Conservation (phyloP, 2,113 vertebrate species). For the Centrocercus urophasianus region DNA sequence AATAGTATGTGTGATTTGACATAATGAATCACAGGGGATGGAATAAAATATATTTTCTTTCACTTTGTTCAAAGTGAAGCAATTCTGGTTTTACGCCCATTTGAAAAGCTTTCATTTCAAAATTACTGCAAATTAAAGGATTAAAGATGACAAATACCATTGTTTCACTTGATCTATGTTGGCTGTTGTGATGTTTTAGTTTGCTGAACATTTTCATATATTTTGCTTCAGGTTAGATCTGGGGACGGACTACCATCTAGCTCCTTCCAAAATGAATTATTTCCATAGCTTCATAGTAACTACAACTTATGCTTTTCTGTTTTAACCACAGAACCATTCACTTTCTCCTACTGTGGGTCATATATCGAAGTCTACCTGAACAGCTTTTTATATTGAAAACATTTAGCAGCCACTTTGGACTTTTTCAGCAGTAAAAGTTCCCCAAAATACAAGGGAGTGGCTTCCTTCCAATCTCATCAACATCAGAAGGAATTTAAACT, state of each 20-base stretch:
- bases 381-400: background rate
- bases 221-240: background rate
- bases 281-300: background rate
- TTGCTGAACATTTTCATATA: background rate
- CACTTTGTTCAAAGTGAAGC: background rate
- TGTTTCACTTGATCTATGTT: background rate
- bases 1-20: background rate
- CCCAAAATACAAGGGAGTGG: background rate
- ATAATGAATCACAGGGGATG: background rate
- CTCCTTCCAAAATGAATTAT: background rate
- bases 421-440: background rate
- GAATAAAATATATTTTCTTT: constrained; percentile 1
- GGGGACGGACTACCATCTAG: background rate
- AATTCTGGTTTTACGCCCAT: background rate
- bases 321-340: background rate
- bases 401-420: background rate
- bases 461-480: background rate
- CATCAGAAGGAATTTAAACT: background rate
- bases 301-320: background rate
- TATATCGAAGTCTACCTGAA: background rate
- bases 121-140: background rate
- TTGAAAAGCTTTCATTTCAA: background rate
- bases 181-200: background rate
- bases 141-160: background rate
- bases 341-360: background rate